Percentiles rank a stretch among this genome's conserved stretches.
phyloP scores from a whole-genome alignment of 2,113 vertebrate genomes.

The Taurulus bubalis region DNA sequence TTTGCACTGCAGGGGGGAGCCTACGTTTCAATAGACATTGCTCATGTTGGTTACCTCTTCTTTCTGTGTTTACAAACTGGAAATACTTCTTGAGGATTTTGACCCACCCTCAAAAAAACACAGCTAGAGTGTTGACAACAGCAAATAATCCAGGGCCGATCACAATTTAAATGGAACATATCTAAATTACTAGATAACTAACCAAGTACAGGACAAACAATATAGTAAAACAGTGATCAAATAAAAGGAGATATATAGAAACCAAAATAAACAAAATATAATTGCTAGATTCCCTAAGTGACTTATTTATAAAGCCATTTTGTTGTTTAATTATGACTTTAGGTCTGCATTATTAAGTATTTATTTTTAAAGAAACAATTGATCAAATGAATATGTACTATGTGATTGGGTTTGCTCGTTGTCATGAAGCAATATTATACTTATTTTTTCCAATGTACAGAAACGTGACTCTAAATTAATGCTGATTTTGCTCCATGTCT shows the following conservation, averaged over 20 bases:
- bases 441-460: not conserved
- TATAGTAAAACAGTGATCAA: not conserved
- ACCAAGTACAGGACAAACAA: no score
- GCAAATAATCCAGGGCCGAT: conserved; percentile 10
- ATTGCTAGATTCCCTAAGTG: not conserved
- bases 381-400: not conserved
- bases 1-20: not conserved
- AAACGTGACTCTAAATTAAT: not conserved
- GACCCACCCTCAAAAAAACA: not conserved
- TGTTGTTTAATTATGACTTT: not conserved
- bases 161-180: no score
- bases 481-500: not conserved
- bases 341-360: not conserved
- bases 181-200: not conserved
- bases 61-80: not conserved
- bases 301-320: not conserved
- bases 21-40: not conserved
- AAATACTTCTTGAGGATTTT: conserved; percentile 1
- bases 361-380: no score
- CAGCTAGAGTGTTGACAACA: not conserved
- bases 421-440: not conserved
- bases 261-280: not conserved
- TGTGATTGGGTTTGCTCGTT: not conserved
- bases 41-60: not conserved
- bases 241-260: not conserved